Base-by-base conservation (phyloP, 2,888 invertebrate genomes). In the Helicoverpa assulta region DNA sequence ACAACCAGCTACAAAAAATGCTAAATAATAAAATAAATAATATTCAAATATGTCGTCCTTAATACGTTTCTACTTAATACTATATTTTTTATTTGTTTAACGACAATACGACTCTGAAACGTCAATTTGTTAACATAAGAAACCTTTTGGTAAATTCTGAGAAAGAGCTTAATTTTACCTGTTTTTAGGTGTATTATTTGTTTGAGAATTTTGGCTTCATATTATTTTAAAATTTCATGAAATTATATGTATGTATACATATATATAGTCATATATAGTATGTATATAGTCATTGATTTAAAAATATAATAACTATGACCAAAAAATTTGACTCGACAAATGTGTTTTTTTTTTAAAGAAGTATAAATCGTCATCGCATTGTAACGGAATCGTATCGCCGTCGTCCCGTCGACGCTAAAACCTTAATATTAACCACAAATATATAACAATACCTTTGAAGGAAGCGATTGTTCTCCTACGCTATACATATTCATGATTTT, bases 401-500 rank as follows among this genome's bases (percentile, higher is more conserved):
- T 52, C 53, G 60, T 67, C 3, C 0, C 19, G 33, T 65, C 63
- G 53, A 64, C 73, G 65, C 54, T 78, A 66, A 78, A 78, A 71
- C 54, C 53, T 75, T 65, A 78, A 52, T 52, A 40, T 14, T 60
- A 62, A 62, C 40, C 52, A 68, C 67, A 67, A 74, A 61, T 71
- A 71, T 67, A 53, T 67, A 67, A 58, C 59, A 64, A 75, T 70
- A 74, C 55, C 54, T 62, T 71, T 73, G 59, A 78, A 80, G 77
- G 76, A 76, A 80, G 74, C 77, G 78, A 77, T 57, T 70, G 72
- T 78, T 78, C 40, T 74, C 62, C 51, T 77, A 70, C 51, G 18
- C 51, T 61, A 54, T 54, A 58, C 47, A 50, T 40, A 40, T 2
- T 14, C 0, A 50, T 7, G 0, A 10, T 58, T 51, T 14, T 37